Percentiles rank a stretch among this genome's conserved stretches.
Conservation (phyloP, 2,113 vertebrate genomes). For the Grammomys surdaster region DNA sequence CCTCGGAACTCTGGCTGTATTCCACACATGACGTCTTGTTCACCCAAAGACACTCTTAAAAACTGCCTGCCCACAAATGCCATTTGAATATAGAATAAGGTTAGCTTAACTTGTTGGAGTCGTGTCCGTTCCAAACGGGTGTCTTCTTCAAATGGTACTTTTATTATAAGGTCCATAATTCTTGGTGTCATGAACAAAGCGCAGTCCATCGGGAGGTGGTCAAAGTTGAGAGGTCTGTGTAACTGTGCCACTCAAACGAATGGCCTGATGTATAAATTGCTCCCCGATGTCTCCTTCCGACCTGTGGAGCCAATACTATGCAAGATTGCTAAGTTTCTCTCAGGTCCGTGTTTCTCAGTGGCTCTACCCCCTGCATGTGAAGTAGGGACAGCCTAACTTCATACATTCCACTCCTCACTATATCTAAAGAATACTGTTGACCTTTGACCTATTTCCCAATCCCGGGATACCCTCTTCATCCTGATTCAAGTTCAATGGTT, state of each 20-base stretch:
- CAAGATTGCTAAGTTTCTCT: neutral
- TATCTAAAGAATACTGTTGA: neutral
- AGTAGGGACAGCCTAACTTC: neutral
- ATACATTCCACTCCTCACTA: neutral
- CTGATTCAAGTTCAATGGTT: neutral
- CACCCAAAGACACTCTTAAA: neutral
- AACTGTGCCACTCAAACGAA: neutral
- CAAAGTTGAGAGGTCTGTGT: neutral
- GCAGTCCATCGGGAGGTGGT: neutral
- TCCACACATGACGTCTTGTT: neutral
- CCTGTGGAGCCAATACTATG: neutral
- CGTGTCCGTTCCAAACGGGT: neutral
- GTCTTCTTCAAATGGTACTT: slow-evolving; percentile 12
- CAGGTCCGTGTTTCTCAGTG: neutral
- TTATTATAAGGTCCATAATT: slow-evolving; percentile 35
- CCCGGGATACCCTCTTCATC: no score
- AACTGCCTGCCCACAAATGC: neutral
- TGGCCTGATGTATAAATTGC: neutral
- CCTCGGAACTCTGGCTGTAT: neutral
- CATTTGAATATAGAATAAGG: slow-evolving; percentile 3
- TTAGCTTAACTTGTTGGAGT: neutral
- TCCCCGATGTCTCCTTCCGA: neutral
- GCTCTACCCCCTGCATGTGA: neutral
- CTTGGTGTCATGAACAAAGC: neutral
- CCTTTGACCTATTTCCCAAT: neutral